These are phyloP conservation scores for Melanerpes aurifrons DNA, from an alignment of 2,113 vertebrate species.

Conservation along the genomic window DNA sequence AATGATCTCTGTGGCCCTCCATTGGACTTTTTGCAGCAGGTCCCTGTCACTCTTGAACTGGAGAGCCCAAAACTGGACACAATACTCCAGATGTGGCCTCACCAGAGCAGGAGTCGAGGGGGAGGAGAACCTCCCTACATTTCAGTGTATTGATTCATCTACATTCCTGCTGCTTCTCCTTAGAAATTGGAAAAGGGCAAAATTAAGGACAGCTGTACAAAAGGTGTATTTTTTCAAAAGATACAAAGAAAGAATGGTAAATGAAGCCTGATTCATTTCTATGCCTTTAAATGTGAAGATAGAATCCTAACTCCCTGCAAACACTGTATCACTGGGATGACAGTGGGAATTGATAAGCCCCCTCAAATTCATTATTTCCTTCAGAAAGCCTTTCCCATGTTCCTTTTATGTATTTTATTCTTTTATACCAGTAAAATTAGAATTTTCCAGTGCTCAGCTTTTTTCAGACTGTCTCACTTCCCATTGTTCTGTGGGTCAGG, in stretches of 20 bases:
- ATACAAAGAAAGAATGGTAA: background rate
- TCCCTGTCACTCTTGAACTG: too few species aligned
- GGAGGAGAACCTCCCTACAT: too few species aligned
- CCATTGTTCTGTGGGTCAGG: fast-evolving
- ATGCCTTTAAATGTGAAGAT: background rate
- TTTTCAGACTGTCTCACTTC: background rate
- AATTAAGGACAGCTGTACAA: background rate
- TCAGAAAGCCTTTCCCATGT: background rate
- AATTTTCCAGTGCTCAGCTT: background rate
- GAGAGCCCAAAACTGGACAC: too few species aligned
- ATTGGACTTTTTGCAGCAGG: too few species aligned
- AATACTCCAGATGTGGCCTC: too few species aligned
- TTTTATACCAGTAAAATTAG: background rate
- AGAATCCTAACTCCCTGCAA: background rate
- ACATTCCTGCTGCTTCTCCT: background rate
- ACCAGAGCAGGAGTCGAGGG: too few species aligned
- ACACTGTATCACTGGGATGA: background rate
- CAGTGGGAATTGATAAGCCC: background rate
- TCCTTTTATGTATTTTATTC: conserved; percentile 1
- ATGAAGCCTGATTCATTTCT: background rate
- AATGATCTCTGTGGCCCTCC: too few species aligned
- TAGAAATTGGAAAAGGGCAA: background rate
- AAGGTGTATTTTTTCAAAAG: background rate
- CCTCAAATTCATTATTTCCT: conserved; percentile 16
- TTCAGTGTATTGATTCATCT: background rate